These are phyloP conservation scores for Danio albolineatus DNA, from an alignment of 2,797 vertebrate genomes.

Conservation along the genomic window DNA sequence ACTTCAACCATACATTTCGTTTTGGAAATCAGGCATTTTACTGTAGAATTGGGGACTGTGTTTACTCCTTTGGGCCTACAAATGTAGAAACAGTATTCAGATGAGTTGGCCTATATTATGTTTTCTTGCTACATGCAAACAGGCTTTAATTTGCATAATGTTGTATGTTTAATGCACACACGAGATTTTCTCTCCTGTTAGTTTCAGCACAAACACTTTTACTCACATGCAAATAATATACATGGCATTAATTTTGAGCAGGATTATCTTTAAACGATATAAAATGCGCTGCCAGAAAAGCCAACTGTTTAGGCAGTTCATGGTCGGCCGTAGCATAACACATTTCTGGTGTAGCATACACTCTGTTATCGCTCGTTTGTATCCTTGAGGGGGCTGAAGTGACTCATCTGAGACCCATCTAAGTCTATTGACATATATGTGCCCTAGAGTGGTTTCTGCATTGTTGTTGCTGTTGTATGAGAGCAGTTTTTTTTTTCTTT, in stretches of 20 bases:
- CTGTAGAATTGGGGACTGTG: neutral
- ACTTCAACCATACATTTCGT: neutral
- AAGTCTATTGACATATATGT: constrained; percentile 19
- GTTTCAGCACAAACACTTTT: neutral
- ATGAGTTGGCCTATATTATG: neutral
- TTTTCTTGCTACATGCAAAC: constrained; percentile 10
- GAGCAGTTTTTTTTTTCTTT: neutral
- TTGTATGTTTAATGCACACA: constrained; percentile 7
- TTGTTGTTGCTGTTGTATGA: constrained; percentile 11
- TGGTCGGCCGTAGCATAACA: neutral
- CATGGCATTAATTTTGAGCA: neutral
- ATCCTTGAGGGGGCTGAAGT: constrained; percentile 27
- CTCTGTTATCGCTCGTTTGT: constrained; percentile 17
- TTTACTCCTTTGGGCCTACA: neutral
- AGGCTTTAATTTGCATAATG: constrained; percentile 13
- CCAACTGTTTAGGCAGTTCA: constrained; percentile 6
- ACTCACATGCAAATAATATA: neutral
- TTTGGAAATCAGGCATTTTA: neutral
- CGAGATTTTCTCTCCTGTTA: constrained; percentile 1
- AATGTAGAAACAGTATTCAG: neutral
- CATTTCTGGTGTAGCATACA: constrained; percentile 7
- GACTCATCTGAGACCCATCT: constrained; percentile 14
- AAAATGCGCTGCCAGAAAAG: neutral
- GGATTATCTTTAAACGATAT: neutral
- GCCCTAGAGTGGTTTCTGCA: constrained; percentile 3